Evolutionary conservation across 2,113 vertebrate genomes (phyloP), one percentile per base, ranked within the genome.

Genomic region (Peromyscus polionotus): DNA sequence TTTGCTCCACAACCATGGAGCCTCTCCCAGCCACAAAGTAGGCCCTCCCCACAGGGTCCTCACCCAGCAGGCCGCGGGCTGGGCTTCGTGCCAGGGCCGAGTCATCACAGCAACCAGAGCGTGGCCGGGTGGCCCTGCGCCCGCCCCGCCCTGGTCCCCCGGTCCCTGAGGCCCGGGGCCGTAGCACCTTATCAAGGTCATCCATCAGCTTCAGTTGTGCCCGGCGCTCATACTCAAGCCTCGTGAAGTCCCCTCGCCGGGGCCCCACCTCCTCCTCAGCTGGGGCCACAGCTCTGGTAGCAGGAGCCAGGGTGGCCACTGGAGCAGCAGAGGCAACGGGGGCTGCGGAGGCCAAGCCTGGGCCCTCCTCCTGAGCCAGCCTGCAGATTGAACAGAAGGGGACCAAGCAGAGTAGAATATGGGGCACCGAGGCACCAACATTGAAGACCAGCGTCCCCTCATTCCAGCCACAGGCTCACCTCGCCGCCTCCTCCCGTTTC

Each of bases 121-220:
- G 99, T 51, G 99, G 99, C 61, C 97, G 96, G 77, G 98, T 86
- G 39, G 67, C 95, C 88, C 96, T 96, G 73, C 98, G 98, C 65
- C 97, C 99, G 95, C 96, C 99, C 98, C 94, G 99, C 98, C 98
- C 99, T 97, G 70, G 99, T 98, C 65, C 98, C 98, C 9, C 99
- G 97, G 51, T 98, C 99, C 0, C 96, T 97, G 98, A 72, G 98
- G 99, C 98, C 99, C 97, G 94, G 10, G 98, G 99, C 80, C 98
- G 98, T 90, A 99, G 98, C 88, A 99, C 99, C 97, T 99, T 99
- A 97, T 99, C 99, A 65, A 99, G 97, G 94, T 99, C 99, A 2
- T 99, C 99, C 99, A 99, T 99, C 90, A 99, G 98, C 97, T 99
- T 99, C 61, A 99, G 98, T 98, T 99, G 99, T 0, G 99, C 99